A percentile compares a stretch with the other conserved stretches of the same genome.
phyloP scores from a whole-genome alignment of 2,113 vertebrate genomes.

The Protomyctophum bolini region DNA sequence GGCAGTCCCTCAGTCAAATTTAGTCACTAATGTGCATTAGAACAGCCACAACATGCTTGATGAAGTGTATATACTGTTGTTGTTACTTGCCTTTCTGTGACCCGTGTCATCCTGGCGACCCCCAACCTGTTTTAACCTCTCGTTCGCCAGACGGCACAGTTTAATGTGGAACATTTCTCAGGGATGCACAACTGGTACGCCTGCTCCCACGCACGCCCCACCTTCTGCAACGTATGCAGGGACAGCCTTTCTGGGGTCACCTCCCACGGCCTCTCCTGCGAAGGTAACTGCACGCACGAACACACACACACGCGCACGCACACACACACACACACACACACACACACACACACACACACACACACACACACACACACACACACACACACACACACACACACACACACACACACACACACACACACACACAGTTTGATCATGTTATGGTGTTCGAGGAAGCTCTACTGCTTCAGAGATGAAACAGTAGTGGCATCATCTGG shows the following conservation, averaged over 20 bases:
- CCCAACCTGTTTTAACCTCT: slow-evolving; percentile 83
- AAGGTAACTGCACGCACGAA: slow-evolving; percentile 83
- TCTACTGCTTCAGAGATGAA: too few species aligned
- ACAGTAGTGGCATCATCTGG: too few species aligned
- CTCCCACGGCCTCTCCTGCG: slow-evolving; percentile 97
- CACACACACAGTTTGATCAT: not conserved
- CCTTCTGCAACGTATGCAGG: slow-evolving; percentile 97
- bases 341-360: not conserved
- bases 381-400: not conserved
- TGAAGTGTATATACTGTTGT: slow-evolving; percentile 1
- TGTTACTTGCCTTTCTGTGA: slow-evolving; percentile 44
- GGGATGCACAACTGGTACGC: slow-evolving; percentile 99
- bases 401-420: not conserved
- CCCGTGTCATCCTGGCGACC: slow-evolving; percentile 68
- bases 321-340: not conserved
- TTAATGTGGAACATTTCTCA: slow-evolving; percentile 99
- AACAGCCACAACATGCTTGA: slow-evolving; percentile 1
- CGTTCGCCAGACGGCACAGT: slow-evolving; percentile 95
- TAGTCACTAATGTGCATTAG: too few species aligned
- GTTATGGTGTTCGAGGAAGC: not conserved
- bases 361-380: not conserved
- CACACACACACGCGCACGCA: not conserved
- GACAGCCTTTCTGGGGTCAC: slow-evolving; percentile 98
- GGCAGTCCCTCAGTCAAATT: too few species aligned
- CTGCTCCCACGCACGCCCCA: slow-evolving; percentile 97